Percentiles rank a stretch among this genome's conserved stretches.
phyloP scores from a whole-genome alignment of 2,113 vertebrate species.

The Phalacrocorax aristotelis region DNA sequence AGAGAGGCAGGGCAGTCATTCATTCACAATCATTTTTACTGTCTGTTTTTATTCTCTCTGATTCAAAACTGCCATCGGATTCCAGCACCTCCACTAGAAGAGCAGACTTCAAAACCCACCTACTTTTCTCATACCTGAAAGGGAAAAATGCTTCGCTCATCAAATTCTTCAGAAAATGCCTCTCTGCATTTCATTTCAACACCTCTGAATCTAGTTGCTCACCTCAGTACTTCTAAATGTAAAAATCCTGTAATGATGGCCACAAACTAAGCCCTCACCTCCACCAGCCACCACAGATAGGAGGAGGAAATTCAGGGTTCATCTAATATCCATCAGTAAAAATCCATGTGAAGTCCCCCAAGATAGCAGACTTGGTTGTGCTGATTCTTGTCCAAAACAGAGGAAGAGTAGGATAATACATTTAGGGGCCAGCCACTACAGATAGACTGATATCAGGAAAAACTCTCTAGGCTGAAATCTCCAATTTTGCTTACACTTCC shows the following conservation, averaged over 20 bases:
- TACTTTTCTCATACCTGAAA: constrained; percentile 8
- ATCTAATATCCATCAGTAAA: background rate
- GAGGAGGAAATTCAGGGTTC: background rate
- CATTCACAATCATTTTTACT: constrained; percentile 17
- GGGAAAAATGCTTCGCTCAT: background rate
- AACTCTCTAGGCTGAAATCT: background rate
- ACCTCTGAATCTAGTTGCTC: background rate
- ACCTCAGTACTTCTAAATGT: background rate
- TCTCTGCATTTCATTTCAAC: background rate
- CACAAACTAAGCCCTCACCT: background rate
- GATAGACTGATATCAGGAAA: background rate
- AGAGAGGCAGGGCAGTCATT: constrained; percentile 2
- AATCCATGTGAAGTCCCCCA: background rate
- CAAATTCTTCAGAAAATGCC: background rate
- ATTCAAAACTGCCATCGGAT: background rate
- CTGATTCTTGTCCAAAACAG: background rate
- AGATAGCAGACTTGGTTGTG: background rate
- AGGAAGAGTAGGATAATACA: background rate
- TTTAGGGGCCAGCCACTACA: background rate
- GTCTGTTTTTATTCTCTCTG: constrained; percentile 36
- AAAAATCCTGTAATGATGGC: background rate
- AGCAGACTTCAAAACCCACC: background rate
- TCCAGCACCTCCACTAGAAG: background rate
- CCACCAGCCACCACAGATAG: background rate
- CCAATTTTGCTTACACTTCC: background rate